Conservation (phyloP, 2,888 invertebrate species). For the Trichopoda pennipes region DNA sequence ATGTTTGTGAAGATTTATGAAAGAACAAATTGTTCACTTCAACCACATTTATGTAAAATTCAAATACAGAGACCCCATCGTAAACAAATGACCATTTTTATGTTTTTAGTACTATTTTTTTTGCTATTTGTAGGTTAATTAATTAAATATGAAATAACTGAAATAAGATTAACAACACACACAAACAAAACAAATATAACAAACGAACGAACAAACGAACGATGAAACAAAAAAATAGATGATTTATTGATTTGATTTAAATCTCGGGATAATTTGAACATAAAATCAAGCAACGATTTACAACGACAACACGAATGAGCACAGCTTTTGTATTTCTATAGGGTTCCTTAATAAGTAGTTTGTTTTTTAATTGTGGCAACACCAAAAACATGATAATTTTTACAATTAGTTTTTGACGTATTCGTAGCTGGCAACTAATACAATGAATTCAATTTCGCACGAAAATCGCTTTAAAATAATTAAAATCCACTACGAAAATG, state of each 20-base stretch:
- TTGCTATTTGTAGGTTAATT: conserved; percentile 53
- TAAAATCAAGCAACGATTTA: conserved; percentile 8
- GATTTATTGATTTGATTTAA: conserved; percentile 61
- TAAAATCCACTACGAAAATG: too few relatives aligned
- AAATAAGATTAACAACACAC: conserved; percentile 50
- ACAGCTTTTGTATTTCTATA: too few relatives aligned
- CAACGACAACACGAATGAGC: conserved; percentile 1
- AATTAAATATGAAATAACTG: conserved; percentile 29
- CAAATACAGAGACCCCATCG: not conserved
- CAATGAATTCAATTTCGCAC: too few relatives aligned
- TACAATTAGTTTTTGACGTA: too few relatives aligned
- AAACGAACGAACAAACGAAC: too few relatives aligned
- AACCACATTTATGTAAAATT: conserved; percentile 37
- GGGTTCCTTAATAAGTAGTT: too few relatives aligned
- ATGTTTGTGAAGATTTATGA: conserved; percentile 15
- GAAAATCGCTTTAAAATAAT: too few relatives aligned
- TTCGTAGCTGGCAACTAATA: too few relatives aligned
- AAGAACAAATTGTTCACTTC: not conserved
- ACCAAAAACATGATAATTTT: too few relatives aligned
- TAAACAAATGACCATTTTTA: not conserved
- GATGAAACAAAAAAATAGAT: too few relatives aligned
- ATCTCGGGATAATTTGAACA: conserved; percentile 49
- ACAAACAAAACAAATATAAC: conserved; percentile 11
- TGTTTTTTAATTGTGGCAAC: too few relatives aligned
- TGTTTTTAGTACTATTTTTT: not conserved